Evolutionary conservation across 2,113 vertebrate genomes (phyloP), one percentile per base, ranked within the genome.

Genomic region (Calidris pygmaea): DNA sequence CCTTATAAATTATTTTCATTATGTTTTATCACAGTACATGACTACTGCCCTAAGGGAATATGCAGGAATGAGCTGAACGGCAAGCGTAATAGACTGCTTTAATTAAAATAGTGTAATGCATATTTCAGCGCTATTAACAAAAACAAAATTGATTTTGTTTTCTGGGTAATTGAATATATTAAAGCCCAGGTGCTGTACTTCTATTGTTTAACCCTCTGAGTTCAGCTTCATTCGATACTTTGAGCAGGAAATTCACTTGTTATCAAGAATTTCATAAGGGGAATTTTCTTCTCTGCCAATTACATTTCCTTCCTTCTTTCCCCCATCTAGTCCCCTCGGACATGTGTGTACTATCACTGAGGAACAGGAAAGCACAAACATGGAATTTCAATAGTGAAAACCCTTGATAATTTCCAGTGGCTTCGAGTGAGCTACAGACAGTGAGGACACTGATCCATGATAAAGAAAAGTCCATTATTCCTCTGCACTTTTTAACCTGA

Each of bases 51-150:
- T 94, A 43, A 96, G 96, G 97, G 96, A 96, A 97, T 97, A 94
- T 59, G 92, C 75, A 97, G 94, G 92, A 96, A 97, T 85, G 91
- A 98, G 96, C 78, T 92, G 97, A 98, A 97, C 91, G 96, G 97
- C 93, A 94, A 96, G 90, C 63, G 70, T 97, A 97, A 97, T 97
- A 97, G 95, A 96, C 95, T 92, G 92, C 84, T 98, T 98, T 98
- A 98, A 98, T 98, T 98, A 98, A 97, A 98, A 98, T 95, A 98
- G 91, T 92, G 89, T 96, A 96, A 97, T 97, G 96, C 96, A 97
- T 98, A 98, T 98, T 97, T 97, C 93, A 96, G 45, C 2, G 41
- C 63, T 96, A 98, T 97, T 98, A 98, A 96, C 96, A 97, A 96
- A 97, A 97, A 95, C 92, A 98, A 97, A 98, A 97, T 96, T 93